phyloP scores from a whole-genome alignment of 2,113 vertebrate species.

The Gnathonemus longibarbis region DNA sequence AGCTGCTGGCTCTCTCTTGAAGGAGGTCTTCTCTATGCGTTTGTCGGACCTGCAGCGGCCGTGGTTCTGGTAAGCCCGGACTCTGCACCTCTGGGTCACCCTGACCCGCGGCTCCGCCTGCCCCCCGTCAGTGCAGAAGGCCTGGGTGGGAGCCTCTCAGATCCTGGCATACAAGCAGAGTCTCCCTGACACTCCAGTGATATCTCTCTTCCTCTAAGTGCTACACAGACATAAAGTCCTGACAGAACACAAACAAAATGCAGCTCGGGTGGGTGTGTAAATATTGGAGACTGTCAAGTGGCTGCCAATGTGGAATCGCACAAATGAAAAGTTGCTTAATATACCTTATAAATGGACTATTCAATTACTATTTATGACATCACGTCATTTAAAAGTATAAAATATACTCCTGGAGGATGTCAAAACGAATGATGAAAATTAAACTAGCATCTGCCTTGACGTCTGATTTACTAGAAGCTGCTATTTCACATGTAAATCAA shows the following conservation, averaged over 20 bases:
- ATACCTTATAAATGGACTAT: background rate
- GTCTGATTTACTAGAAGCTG: background rate
- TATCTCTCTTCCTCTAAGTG: conserved; percentile 7
- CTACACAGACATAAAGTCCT: background rate
- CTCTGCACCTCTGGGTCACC: background rate
- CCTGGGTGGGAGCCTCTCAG: background rate
- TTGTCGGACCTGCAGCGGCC: conserved; percentile 94
- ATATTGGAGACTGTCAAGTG: background rate
- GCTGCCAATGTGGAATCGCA: background rate
- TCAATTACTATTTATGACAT: background rate
- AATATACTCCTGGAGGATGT: background rate
- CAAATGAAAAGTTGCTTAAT: background rate
- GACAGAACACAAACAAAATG: background rate
- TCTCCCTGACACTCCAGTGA: background rate
- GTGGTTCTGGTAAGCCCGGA: conserved; percentile 85
- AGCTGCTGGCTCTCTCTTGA: conserved; percentile 98
- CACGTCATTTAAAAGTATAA: background rate
- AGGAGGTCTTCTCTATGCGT: conserved; percentile 94
- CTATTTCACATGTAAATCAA: background rate
- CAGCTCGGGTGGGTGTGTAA: background rate
- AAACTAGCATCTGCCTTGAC: background rate
- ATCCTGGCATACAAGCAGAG: background rate
- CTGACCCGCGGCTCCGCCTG: background rate
- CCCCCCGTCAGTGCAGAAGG: background rate
- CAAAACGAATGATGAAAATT: background rate